Evolutionary conservation across 2,888 invertebrate species (phyloP).

Genomic region (Panorpa germanica): DNA sequence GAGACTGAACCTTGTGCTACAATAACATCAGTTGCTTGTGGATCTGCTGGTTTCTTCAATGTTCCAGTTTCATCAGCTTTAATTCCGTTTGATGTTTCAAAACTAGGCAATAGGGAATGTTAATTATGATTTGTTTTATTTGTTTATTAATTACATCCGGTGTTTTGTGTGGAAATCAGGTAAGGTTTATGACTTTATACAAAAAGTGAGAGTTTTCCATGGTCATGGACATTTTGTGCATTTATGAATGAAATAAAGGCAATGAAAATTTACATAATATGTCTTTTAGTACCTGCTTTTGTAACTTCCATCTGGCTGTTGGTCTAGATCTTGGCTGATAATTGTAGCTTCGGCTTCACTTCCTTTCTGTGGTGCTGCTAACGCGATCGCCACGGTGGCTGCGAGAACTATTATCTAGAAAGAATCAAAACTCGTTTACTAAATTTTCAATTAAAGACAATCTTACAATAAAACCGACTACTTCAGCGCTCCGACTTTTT

Average conservation of each 20-base stretch:
- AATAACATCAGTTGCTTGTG: conserved; percentile 45
- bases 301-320: conserved; percentile 52
- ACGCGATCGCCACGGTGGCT: conserved; percentile 22
- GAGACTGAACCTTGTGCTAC: conserved; percentile 45
- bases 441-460: too few species aligned
- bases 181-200: too few species aligned
- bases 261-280: not conserved
- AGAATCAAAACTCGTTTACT: too few species aligned
- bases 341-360: conserved; percentile 39
- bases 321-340: conserved; percentile 48
- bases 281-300: conserved; percentile 37
- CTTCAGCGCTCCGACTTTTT: too few species aligned
- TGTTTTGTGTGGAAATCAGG: not conserved
- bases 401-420: too few species aligned
- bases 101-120: too few species aligned
- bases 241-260: not conserved
- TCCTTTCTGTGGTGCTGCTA: conserved; percentile 33
- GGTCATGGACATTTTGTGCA: not conserved
- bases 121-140: conserved; percentile 1
- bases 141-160: not conserved
- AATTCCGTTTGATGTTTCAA: conserved; percentile 65
- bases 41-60: conserved; percentile 48
- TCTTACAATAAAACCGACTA: too few species aligned
- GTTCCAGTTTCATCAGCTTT: conserved; percentile 63
- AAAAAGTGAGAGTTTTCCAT: too few species aligned